A percentile compares a stretch with the other conserved stretches of the same genome.
Conservation (phyloP, 30 jellyfish, hydroid and myxozoan species). For the Hydractinia echinata region DNA sequence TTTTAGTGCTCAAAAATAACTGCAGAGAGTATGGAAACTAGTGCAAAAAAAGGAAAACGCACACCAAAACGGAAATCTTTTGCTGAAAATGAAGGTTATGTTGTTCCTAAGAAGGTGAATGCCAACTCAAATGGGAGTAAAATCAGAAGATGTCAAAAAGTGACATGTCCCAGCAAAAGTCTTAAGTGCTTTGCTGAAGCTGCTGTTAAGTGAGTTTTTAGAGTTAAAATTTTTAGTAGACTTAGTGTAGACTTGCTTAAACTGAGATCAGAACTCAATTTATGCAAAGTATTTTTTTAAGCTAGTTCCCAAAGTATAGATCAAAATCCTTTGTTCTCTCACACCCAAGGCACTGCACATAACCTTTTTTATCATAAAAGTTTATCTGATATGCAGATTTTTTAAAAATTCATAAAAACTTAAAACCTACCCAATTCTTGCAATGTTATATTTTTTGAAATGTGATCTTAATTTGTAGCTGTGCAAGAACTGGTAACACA, state of each 20-base stretch:
- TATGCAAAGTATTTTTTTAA: too few species aligned
- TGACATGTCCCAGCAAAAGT: slow-evolving; percentile 49
- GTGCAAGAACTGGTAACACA: slow-evolving; percentile 75
- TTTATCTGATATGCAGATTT: neutral
- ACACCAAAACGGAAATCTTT: slow-evolving; percentile 26
- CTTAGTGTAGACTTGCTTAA: neutral
- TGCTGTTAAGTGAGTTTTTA: slow-evolving; percentile 36
- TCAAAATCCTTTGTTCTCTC: too few species aligned
- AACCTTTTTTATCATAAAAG: too few species aligned
- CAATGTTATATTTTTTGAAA: neutral
- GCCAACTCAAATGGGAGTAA: neutral
- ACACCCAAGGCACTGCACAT: too few species aligned
- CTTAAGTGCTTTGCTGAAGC: slow-evolving; percentile 73
- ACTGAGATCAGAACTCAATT: neutral
- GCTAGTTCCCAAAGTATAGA: too few species aligned
- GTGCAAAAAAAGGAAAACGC: slow-evolving; percentile 18
- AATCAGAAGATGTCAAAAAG: slow-evolving; percentile 56
- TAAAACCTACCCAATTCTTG: neutral
- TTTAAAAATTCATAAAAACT: too few species aligned
- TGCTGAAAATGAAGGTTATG: slow-evolving; percentile 29
- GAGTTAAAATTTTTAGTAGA: too few species aligned
- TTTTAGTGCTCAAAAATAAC: too few species aligned
- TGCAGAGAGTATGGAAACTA: slow-evolving; percentile 5
- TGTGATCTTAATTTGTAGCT: slow-evolving; percentile 30
- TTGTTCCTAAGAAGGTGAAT: slow-evolving; percentile 3